Conservation (phyloP, 2,888 invertebrate species). For the Macaria notata region DNA sequence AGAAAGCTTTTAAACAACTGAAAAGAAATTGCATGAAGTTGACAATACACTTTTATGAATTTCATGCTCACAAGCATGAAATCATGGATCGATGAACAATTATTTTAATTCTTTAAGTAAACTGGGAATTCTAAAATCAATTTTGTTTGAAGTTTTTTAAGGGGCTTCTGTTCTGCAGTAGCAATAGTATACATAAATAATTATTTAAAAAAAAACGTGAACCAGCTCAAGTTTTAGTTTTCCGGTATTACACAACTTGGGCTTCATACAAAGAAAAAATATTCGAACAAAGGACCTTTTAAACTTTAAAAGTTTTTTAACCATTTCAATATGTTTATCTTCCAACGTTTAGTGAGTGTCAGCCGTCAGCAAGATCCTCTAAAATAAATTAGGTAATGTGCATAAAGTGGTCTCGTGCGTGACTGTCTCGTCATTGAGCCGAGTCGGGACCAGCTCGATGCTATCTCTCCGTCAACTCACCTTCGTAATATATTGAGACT, state of each 20-base stretch:
- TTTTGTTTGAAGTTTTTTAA: too few species aligned
- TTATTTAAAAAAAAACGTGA: too few species aligned
- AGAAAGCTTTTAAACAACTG: slow-evolving; percentile 24
- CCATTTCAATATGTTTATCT: slow-evolving; percentile 50
- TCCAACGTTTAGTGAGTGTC: slow-evolving; percentile 49
- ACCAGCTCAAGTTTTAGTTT: too few species aligned
- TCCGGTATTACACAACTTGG: too few species aligned
- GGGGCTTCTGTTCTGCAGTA: too few species aligned
- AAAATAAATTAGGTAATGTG: slow-evolving; percentile 72
- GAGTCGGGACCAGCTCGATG: slow-evolving; percentile 50
- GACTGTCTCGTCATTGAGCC: slow-evolving; percentile 66
- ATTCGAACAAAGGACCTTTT: too few species aligned
- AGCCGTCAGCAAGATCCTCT: slow-evolving; percentile 62
- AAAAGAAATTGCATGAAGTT: slow-evolving; percentile 40
- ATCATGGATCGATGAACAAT: slow-evolving; percentile 16
- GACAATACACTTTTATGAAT: slow-evolving; percentile 30
- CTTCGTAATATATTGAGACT: slow-evolving; percentile 64
- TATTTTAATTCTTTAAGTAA: too few species aligned
- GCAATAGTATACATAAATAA: too few species aligned
- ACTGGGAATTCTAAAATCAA: too few species aligned
- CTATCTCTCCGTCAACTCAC: slow-evolving; percentile 62
- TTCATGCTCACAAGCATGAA: slow-evolving; percentile 10
- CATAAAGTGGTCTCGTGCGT: slow-evolving; percentile 73
- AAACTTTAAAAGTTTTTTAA: slow-evolving; percentile 47
- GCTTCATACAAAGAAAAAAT: slow-evolving; percentile 21